Evolutionary conservation across 2,888 invertebrate species (phyloP).

Genomic region (Osmoderma eremita): DNA sequence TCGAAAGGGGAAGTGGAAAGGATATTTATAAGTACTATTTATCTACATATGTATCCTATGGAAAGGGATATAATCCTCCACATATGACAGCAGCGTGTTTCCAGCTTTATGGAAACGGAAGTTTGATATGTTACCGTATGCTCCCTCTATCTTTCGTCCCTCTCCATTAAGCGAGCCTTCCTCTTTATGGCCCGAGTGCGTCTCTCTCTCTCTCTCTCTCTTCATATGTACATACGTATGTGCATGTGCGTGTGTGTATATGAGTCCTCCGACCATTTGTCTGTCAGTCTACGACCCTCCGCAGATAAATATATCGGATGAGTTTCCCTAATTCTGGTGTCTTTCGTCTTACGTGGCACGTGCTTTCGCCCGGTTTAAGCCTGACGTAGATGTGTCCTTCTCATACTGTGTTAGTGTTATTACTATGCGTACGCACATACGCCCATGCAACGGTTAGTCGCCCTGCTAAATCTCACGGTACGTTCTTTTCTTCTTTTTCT

Average conservation of each 20-base stretch:
- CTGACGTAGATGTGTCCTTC: constrained; percentile 27
- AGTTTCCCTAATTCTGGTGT: constrained; percentile 54
- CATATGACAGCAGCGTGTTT: constrained; percentile 64
- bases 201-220: neutral
- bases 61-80: constrained; percentile 42
- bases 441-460: constrained; percentile 25
- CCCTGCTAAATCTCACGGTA: neutral
- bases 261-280: constrained; percentile 59
- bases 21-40: no score
- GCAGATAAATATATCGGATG: constrained; percentile 59
- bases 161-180: neutral
- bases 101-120: constrained; percentile 65
- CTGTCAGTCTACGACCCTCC: constrained; percentile 58
- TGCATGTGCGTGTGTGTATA: constrained; percentile 56
- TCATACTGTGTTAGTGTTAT: constrained; percentile 9
- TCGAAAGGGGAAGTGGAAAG: no score
- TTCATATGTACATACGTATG: constrained; percentile 49
- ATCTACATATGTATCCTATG: neutral
- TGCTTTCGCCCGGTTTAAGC: constrained; percentile 50
- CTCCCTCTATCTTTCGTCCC: constrained; percentile 12
- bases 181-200: neutral
- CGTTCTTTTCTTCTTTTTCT: constrained; percentile 11
- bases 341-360: constrained; percentile 52
- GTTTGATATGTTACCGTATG: constrained; percentile 44
- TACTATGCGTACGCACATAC: constrained; percentile 38